Base-by-base conservation (phyloP, 2,888 invertebrate species). In the Chrysopilus asiliformis region DNA sequence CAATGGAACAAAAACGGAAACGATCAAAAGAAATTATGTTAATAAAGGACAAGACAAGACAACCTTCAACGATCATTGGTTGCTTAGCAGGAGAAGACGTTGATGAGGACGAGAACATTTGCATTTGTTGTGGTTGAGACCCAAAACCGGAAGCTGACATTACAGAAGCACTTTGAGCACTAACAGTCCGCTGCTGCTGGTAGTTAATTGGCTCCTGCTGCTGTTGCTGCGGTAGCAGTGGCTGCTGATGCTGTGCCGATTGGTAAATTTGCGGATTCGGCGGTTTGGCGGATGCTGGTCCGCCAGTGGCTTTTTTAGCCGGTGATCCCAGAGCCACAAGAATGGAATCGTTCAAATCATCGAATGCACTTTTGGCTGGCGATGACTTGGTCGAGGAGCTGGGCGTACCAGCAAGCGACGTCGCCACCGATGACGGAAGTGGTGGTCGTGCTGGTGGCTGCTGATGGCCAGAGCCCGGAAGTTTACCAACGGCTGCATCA, bases 291-390 rank as follows among this genome's bases (percentile, higher is more conserved):
- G 43, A 13, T 35, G 31, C 18, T 36, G 44, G 25, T 32, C 29
- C 10, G 27, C 30, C 24, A 36, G 34, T 40, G 39, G 45, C 42
- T 32, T 36, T 14, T 34, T 40, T 41, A 9, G 18, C 36, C 25
- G 45, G 32, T 39, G 40, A 74, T 40, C 74, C 73, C 51, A 78
- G 68, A 33, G 75, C 74, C 68, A 74, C 72, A 40, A 74, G 67
- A 65, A 78, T 76, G 38, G 70, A 74, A 52, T 76, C 75, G 52
- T 76, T 76, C 45, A 78, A 68, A 50, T 76, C 76, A 53, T 76
- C 76, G 57, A 76, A 71, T 22, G 76, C 76, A 47, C 73, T 74
- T 51, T 74, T 76, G 33, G 71, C 69, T 14, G 60, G 53, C 32
- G 52, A 48, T 14, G 50, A 48, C 19, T 51, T 49, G 40, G 34